Evolutionary conservation across 2,113 vertebrate species (phyloP).

Genomic region (Plectropomus leopardus): DNA sequence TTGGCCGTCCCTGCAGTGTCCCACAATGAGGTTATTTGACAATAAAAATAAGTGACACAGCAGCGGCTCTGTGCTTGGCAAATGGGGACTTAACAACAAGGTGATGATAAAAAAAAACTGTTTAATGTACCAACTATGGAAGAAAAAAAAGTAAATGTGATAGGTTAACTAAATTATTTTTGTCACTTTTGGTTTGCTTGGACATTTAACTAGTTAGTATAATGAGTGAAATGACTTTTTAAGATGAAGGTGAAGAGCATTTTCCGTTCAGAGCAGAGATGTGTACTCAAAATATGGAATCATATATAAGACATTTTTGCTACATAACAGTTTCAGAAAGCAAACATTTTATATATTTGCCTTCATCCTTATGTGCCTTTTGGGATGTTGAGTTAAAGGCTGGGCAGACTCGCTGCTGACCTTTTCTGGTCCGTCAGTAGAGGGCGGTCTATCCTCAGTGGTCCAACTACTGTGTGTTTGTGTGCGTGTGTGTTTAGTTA

Average conservation of each 20-base stretch:
- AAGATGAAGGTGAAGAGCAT: background rate
- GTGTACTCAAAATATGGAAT: background rate
- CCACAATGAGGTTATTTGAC: constrained; percentile 38
- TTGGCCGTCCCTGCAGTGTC: constrained; percentile 32
- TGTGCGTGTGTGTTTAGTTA: constrained; percentile 74
- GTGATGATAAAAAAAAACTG: background rate
- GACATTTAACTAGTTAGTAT: background rate
- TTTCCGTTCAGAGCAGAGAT: background rate
- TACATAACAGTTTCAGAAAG: too few species aligned
- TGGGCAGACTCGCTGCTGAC: constrained; percentile 40
- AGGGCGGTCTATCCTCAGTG: constrained; percentile 84
- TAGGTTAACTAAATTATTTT: background rate
- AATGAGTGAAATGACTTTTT: background rate
- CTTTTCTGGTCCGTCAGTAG: constrained; percentile 80
- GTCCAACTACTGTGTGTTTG: constrained; percentile 52
- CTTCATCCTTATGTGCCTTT: background rate
- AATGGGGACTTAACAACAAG: constrained; percentile 26
- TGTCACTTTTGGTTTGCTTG: constrained; percentile 2
- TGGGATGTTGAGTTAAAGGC: background rate
- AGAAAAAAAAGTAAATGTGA: background rate
- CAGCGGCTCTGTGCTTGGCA: background rate
- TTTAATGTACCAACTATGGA: background rate
- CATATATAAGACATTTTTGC: background rate
- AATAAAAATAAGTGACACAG: constrained; percentile 25
- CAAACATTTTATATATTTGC: background rate